Conservation (phyloP, 2,888 invertebrate genomes). For the Eumacrocentrus americanus region DNA sequence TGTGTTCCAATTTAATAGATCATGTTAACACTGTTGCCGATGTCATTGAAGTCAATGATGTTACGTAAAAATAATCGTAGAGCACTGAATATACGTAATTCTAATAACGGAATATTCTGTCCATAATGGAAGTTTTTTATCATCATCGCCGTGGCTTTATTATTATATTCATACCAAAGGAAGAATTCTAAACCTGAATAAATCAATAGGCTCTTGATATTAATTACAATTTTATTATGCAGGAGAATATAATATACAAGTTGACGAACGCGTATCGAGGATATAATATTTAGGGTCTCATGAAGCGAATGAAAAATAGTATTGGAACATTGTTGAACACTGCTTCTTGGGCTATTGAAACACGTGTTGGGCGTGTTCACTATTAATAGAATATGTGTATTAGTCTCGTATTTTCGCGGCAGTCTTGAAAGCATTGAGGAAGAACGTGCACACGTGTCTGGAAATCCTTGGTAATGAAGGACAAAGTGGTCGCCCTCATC, state of each 20-base stretch:
- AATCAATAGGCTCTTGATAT: conserved; percentile 41
- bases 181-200: conserved; percentile 31
- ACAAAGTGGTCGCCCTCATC: conserved; percentile 12
- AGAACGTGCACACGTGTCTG: conserved; percentile 24
- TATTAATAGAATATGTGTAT: conserved; percentile 10
- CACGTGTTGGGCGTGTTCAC: conserved; percentile 13
- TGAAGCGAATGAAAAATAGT: neutral
- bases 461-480: neutral
- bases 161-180: too few relatives aligned
- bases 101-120: too few relatives aligned
- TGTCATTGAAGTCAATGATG: too few relatives aligned
- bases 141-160: too few relatives aligned
- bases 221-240: conserved; percentile 16
- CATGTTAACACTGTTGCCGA: too few relatives aligned
- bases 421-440: conserved; percentile 14
- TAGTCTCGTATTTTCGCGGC: conserved; percentile 26
- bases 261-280: neutral
- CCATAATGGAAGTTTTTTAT: too few relatives aligned
- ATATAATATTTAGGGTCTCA: too few relatives aligned
- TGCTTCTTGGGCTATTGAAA: neutral
- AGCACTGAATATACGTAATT: too few relatives aligned
- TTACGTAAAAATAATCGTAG: too few relatives aligned
- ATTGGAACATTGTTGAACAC: neutral
- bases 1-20: too few relatives aligned
- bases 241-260: neutral